Conservation (phyloP, 2,113 vertebrate genomes). For the Gnathonemus longibarbis region DNA sequence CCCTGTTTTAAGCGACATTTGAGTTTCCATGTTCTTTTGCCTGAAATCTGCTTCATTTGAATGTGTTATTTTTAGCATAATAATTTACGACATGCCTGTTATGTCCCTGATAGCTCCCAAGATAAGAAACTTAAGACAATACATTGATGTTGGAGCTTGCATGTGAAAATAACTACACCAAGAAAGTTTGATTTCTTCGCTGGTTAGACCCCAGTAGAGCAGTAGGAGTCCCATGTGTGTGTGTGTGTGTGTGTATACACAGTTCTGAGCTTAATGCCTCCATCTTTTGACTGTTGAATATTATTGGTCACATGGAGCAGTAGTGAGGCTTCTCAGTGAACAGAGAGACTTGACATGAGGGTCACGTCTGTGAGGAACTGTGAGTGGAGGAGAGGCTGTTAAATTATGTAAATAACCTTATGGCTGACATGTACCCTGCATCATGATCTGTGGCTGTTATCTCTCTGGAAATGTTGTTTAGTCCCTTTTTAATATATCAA, state of each 20-base stretch:
- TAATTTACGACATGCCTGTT: neutral
- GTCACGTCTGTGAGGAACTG: neutral
- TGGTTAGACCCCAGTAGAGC: neutral
- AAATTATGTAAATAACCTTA: neutral
- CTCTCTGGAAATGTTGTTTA: neutral
- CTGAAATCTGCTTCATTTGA: neutral
- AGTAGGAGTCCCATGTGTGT: neutral
- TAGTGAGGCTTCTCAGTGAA: neutral
- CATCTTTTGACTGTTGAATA: neutral
- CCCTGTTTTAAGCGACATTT: neutral
- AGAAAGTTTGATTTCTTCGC: neutral
- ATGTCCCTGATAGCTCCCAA: neutral
- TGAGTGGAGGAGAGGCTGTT: neutral
- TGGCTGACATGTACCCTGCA: neutral
- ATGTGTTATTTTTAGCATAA: neutral
- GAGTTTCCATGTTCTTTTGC: neutral
- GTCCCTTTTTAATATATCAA: neutral
- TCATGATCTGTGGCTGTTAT: neutral
- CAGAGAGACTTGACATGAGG: neutral
- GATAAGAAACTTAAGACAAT: neutral
- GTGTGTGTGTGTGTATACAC: neutral
- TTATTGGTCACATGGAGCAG: neutral
- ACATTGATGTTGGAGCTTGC: neutral
- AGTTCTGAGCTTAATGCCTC: neutral
- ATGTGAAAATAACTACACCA: neutral